Evolutionary conservation across 2,888 invertebrate genomes (phyloP).

Genomic region (Ischnura elegans): DNA sequence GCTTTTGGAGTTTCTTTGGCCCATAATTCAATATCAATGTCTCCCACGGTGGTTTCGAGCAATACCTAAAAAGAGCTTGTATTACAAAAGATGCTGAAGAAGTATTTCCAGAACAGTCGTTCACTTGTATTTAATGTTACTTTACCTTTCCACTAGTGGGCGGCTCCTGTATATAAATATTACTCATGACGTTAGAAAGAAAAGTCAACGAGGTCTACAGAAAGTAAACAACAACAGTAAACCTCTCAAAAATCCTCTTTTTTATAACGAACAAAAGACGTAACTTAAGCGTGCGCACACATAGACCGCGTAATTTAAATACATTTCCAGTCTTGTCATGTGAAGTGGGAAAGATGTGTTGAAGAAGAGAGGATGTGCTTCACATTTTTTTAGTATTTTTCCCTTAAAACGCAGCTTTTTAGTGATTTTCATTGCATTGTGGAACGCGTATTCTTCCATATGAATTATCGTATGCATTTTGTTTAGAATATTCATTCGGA

Average conservation of each 20-base stretch:
- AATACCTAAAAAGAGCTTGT: conserved; percentile 84
- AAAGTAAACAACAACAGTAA: background rate
- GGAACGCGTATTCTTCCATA: too few relatives aligned
- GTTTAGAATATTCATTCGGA: too few relatives aligned
- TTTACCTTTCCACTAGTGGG: conserved; percentile 95
- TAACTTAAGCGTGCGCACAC: background rate
- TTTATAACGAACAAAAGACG: background rate
- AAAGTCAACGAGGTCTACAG: background rate
- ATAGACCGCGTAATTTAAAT: too few relatives aligned
- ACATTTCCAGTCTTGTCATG: too few relatives aligned
- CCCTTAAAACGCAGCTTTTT: too few relatives aligned
- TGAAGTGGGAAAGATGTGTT: too few relatives aligned
- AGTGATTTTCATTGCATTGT: too few relatives aligned
- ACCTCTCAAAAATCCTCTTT: background rate
- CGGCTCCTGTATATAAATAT: conserved; percentile 98
- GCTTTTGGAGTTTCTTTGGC: conserved; percentile 97
- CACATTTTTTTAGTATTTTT: too few relatives aligned
- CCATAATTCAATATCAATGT: conserved; percentile 99
- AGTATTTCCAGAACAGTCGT: conserved; percentile 11
- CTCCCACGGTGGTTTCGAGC: conserved; percentile 94
- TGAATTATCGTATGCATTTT: too few relatives aligned
- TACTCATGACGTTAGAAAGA: conserved; percentile 87
- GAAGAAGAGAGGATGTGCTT: too few relatives aligned
- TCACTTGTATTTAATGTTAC: background rate
- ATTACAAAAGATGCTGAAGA: background rate